Conservation (phyloP, 2,113 vertebrate genomes). For the Benthochromis sp. region DNA sequence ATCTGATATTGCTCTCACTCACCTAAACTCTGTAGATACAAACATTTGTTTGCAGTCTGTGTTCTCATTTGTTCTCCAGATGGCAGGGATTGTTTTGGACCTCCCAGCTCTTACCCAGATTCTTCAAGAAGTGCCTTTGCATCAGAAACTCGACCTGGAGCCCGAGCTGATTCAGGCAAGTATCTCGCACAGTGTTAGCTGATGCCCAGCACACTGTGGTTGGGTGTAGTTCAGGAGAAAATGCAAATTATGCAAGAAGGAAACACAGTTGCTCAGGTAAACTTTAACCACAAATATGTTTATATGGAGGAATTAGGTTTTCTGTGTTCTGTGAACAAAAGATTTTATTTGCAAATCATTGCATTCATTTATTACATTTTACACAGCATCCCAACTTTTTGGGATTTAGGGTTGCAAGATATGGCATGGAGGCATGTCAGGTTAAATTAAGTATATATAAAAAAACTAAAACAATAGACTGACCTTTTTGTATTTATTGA, state of each 20-base stretch:
- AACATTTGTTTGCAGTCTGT: not conserved
- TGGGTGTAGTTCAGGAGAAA: not conserved
- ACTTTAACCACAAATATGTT: not conserved
- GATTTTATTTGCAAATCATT: not conserved
- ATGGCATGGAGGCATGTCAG: not conserved
- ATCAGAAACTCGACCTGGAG: constrained; percentile 80
- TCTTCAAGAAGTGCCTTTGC: constrained; percentile 82
- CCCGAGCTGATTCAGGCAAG: constrained; percentile 77
- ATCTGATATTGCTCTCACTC: not conserved
- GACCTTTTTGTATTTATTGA: not conserved
- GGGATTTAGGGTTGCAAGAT: not conserved
- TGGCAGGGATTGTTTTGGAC: constrained; percentile 75
- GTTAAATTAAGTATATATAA: not conserved
- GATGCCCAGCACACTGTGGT: not conserved
- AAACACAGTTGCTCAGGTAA: not conserved
- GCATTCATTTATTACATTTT: not conserved
- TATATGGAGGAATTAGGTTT: not conserved
- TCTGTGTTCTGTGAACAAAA: not conserved
- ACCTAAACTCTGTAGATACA: not conserved
- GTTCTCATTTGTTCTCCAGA: constrained; percentile 36
- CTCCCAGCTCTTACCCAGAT: constrained; percentile 74
- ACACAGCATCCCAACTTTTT: not conserved
- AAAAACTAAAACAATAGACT: not conserved
- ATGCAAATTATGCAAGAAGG: not conserved
- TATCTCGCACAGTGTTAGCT: not conserved